These are phyloP conservation scores for Lasioglossum malachurum DNA, from an alignment of 2,888 invertebrate species.

Conservation along the genomic window DNA sequence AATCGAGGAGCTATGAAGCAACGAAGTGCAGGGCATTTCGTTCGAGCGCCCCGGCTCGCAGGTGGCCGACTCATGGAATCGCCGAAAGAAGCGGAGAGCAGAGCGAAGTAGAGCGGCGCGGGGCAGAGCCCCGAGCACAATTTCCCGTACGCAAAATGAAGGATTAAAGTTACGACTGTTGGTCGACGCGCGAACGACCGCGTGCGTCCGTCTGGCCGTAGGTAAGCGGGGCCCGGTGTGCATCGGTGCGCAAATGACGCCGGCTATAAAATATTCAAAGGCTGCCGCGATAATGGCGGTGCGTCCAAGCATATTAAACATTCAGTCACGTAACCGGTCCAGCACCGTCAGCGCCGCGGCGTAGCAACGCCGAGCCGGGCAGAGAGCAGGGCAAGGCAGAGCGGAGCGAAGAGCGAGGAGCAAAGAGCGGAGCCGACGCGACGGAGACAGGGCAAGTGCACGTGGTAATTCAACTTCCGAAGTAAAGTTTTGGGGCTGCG, in stretches of 20 bases:
- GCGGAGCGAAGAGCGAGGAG: background rate
- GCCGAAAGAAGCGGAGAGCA: constrained; percentile 31
- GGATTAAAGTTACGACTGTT: constrained; percentile 64
- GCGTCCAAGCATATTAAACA: constrained; percentile 76
- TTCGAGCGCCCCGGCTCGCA: background rate
- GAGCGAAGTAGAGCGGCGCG: background rate
- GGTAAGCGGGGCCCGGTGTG: background rate
- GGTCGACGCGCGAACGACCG: constrained; percentile 12
- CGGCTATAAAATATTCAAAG: constrained; percentile 73
- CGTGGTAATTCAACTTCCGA: constrained; percentile 71
- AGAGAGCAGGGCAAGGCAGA: background rate
- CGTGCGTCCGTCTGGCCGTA: constrained; percentile 14
- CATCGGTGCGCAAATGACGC: constrained; percentile 50
- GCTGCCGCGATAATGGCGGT: constrained; percentile 73
- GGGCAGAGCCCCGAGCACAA: background rate
- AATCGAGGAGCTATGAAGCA: background rate
- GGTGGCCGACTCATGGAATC: constrained; percentile 1
- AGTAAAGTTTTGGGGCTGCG: constrained; percentile 58
- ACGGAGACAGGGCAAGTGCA: constrained; percentile 43
- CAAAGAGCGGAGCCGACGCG: background rate
- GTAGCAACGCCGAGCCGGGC: background rate
- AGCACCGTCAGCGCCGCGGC: constrained; percentile 39
- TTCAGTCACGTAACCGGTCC: constrained; percentile 71
- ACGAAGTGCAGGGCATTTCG: background rate
- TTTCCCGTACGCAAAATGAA: constrained; percentile 56